Percentiles rank a stretch among this genome's conserved stretches.
These are phyloP conservation scores for Lissonota sp. DNA, from an alignment of 2,888 invertebrate genomes.

Conservation along the genomic window DNA sequence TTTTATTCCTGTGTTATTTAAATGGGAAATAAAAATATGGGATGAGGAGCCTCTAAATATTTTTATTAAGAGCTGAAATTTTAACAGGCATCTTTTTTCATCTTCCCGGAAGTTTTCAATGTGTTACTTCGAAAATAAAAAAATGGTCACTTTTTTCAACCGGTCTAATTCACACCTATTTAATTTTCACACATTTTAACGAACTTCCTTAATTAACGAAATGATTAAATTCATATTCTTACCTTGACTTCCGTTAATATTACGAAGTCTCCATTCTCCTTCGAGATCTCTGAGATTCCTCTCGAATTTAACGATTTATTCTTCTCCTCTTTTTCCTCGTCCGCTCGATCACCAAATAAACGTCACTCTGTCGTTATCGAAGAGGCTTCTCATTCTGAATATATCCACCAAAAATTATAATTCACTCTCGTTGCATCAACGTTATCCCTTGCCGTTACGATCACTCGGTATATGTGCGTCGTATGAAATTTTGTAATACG, in stretches of 20 bases:
- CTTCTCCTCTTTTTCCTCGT: slow-evolving; percentile 12
- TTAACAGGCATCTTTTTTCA: too few species aligned
- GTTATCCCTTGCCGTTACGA: slow-evolving; percentile 3
- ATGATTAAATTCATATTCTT: neutral
- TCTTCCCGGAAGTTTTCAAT: too few species aligned
- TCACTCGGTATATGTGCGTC: neutral
- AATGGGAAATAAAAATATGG: too few species aligned
- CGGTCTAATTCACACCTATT: too few species aligned
- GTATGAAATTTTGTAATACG: neutral
- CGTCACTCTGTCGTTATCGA: neutral
- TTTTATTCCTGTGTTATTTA: too few species aligned
- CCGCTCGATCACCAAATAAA: slow-evolving; percentile 43
- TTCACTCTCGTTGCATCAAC: slow-evolving; percentile 28
- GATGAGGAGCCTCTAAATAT: too few species aligned
- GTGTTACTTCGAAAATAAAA: too few species aligned
- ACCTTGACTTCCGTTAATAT: slow-evolving; percentile 38
- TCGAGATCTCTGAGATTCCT: slow-evolving; percentile 16
- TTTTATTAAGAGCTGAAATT: too few species aligned
- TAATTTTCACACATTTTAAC: too few species aligned
- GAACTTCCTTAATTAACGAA: neutral
- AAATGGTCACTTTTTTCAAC: too few species aligned
- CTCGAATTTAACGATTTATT: neutral
- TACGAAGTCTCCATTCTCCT: slow-evolving; percentile 52
- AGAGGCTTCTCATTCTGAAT: slow-evolving; percentile 35
- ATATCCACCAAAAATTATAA: slow-evolving; percentile 7